Percentiles rank a stretch among this genome's conserved stretches.
Evolutionary conservation across 2,113 vertebrate genomes (phyloP).

Genomic region (Parus major): DNA sequence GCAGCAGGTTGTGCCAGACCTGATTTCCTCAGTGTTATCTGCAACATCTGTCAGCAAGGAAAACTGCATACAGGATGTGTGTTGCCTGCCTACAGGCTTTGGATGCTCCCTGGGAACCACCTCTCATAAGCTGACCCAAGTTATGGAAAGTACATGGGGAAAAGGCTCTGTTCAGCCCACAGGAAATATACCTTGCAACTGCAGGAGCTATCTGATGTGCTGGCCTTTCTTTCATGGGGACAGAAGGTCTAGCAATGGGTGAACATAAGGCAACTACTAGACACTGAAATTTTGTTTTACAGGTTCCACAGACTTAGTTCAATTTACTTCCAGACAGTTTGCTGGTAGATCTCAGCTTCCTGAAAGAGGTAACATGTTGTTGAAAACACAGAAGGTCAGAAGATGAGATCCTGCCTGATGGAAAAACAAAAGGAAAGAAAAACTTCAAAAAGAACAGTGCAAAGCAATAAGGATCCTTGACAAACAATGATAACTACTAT

Average conservation of each 20-base stretch:
- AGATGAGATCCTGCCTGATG: not conserved
- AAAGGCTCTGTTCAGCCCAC: not conserved
- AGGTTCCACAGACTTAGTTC: not conserved
- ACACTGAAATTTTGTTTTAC: not conserved
- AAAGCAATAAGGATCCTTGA: not conserved
- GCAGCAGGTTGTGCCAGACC: not conserved
- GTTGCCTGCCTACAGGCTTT: fast-evolving
- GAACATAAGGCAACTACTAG: not conserved
- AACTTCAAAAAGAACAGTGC: not conserved
- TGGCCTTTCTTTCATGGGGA: not conserved
- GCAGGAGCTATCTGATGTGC: not conserved
- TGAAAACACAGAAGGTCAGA: not conserved
- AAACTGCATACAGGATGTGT: fast-evolving
- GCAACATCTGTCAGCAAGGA: not conserved
- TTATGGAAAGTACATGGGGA: not conserved
- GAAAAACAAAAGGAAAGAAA: not conserved
- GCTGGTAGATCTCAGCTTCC: not conserved
- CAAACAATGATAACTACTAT: not conserved
- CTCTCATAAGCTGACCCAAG: not conserved
- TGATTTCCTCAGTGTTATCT: not conserved
- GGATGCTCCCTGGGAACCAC: not conserved
- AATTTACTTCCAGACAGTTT: not conserved
- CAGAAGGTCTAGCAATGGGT: not conserved
- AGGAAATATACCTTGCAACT: not conserved
- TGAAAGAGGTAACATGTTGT: not conserved